Conservation (phyloP, 64 coral and sea anemone genomes). For the Stylophora pistillata region DNA sequence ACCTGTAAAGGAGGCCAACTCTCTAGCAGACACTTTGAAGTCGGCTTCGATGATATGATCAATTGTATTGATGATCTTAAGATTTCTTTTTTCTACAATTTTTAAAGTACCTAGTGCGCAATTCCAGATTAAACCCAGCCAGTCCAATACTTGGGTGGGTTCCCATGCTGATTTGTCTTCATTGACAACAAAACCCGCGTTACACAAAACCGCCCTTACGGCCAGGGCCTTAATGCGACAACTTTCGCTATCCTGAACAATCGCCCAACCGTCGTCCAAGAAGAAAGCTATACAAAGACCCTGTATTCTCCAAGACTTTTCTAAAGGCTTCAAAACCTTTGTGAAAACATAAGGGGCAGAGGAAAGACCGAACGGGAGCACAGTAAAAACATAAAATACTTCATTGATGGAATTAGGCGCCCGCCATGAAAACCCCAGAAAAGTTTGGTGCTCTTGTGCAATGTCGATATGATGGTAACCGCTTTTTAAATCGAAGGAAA, state of each 20-base stretch:
- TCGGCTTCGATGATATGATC: conserved; percentile 17
- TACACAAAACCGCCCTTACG: conserved; percentile 59
- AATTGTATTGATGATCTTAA: too few relatives aligned
- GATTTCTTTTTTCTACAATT: conserved; percentile 46
- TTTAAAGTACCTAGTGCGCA: conserved; percentile 45
- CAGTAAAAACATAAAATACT: too few relatives aligned
- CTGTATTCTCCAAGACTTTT: conserved; percentile 57
- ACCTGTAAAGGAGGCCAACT: conserved; percentile 59
- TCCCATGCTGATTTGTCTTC: conserved; percentile 43
- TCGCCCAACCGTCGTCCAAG: conserved; percentile 43
- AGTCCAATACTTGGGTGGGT: too few relatives aligned
- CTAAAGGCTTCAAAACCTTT: conserved; percentile 60
- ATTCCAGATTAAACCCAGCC: conserved; percentile 46
- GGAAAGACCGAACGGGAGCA: too few relatives aligned
- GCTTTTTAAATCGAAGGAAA: too few relatives aligned
- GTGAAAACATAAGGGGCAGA: conserved; percentile 48
- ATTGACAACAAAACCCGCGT: too few relatives aligned
- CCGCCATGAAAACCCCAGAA: too few relatives aligned
- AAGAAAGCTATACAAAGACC: conserved; percentile 47
- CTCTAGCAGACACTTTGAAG: conserved; percentile 52
- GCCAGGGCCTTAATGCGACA: conserved; percentile 56
- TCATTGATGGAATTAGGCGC: too few relatives aligned
- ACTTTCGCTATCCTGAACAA: conserved; percentile 50
- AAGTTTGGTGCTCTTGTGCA: too few relatives aligned
- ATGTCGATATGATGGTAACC: too few relatives aligned